Evolutionary conservation across 2,888 invertebrate genomes (phyloP).

Genomic region (Fragum fragum): DNA sequence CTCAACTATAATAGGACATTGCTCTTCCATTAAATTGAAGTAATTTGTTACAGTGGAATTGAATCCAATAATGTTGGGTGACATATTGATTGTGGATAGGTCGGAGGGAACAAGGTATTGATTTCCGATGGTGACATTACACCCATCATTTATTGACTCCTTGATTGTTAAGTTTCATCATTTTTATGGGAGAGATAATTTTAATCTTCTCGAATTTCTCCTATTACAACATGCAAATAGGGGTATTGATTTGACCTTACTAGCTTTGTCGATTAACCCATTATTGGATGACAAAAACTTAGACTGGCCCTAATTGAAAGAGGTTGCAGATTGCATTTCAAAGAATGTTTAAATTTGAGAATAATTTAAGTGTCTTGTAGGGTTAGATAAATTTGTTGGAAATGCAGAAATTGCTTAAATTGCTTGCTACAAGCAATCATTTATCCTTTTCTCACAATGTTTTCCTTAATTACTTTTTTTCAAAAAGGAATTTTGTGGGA

Average conservation of each 20-base stretch:
- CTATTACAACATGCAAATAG: neutral
- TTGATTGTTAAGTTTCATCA: neutral
- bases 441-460: slow-evolving; percentile 17
- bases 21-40: no score
- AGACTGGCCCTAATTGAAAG: no score
- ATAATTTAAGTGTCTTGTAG: no score
- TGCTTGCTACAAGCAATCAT: slow-evolving; percentile 9
- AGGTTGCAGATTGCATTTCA: no score
- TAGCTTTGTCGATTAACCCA: no score
- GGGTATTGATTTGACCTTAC: neutral
- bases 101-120: slow-evolving; percentile 18
- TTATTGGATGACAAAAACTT: no score
- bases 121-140: slow-evolving; percentile 1
- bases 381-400: neutral
- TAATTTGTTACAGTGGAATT: neutral
- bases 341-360: no score
- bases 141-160: neutral
- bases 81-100: slow-evolving; percentile 16
- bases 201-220: neutral
- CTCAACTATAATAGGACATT: no score
- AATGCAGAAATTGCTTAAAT: slow-evolving; percentile 9
- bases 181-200: neutral
- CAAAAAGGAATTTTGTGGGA: no score
- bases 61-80: slow-evolving; percentile 15
- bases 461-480: no score